Evolutionary conservation across 2,113 vertebrate species (phyloP).

Genomic region (Macquaria australasica): DNA sequence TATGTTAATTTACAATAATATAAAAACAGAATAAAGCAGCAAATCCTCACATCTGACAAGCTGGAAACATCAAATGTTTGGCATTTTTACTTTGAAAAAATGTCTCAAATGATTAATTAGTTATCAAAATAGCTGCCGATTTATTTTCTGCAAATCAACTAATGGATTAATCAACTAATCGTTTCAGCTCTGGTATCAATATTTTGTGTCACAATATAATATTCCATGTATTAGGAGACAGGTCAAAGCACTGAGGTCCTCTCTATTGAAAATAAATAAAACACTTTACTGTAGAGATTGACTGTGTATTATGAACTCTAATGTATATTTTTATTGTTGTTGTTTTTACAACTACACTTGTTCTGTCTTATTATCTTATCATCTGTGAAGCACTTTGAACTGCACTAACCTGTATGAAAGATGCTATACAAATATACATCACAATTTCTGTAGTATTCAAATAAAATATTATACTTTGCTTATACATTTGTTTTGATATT

Average conservation of each 20-base stretch:
- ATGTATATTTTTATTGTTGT: too few species aligned
- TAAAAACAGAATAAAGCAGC: neutral
- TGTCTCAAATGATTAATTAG: too few species aligned
- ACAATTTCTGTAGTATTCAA: slow-evolving; percentile 1
- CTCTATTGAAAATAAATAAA: neutral
- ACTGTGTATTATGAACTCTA: neutral
- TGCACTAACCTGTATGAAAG: too few species aligned
- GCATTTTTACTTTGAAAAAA: too few species aligned
- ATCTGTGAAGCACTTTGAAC: too few species aligned
- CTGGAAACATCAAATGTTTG: neutral
- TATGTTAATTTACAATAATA: neutral
- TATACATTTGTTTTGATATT: neutral
- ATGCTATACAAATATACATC: too few species aligned
- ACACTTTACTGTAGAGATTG: neutral
- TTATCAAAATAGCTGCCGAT: neutral
- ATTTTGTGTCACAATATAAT: neutral
- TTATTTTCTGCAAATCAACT: neutral
- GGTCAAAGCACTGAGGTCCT: neutral
- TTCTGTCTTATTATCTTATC: too few species aligned
- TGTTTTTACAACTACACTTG: too few species aligned
- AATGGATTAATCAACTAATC: neutral
- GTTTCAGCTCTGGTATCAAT: neutral
- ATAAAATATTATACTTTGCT: neutral
- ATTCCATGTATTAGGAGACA: neutral
- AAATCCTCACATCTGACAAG: neutral